Conservation (phyloP, 2,113 vertebrate genomes). For the Crotalus viridis region DNA sequence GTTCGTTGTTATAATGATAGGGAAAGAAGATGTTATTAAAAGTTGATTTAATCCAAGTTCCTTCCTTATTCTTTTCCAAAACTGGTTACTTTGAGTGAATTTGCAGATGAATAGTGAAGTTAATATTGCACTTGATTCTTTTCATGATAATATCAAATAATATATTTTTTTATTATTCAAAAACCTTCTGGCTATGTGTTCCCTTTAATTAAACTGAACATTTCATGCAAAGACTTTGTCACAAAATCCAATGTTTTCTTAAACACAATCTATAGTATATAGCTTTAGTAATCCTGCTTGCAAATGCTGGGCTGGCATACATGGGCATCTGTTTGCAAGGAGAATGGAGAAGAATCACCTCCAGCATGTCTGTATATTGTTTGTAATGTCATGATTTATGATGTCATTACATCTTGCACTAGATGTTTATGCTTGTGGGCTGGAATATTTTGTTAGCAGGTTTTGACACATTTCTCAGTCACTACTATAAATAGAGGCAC, state of each 20-base stretch:
- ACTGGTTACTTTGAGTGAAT: background rate
- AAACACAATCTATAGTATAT: background rate
- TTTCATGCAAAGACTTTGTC: slow-evolving; percentile 22
- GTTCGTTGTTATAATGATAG: background rate
- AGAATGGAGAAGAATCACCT: background rate
- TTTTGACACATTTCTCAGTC: background rate
- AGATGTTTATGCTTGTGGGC: background rate
- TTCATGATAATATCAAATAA: background rate
- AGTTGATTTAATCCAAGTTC: background rate
- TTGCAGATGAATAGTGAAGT: background rate
- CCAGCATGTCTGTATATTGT: background rate
- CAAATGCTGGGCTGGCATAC: background rate
- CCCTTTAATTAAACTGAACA: background rate
- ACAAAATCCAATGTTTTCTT: background rate
- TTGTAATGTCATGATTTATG: background rate
- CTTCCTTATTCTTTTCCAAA: background rate
- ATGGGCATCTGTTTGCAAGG: background rate
- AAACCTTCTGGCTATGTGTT: background rate
- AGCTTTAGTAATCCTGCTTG: background rate
- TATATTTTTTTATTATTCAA: background rate
- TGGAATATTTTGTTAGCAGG: background rate
- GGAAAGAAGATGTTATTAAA: background rate
- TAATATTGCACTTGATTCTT: background rate
- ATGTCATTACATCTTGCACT: background rate
- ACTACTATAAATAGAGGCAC: background rate